These are phyloP conservation scores for Zaprionus taronus DNA, from an alignment of 1,140 invertebrate species.

Conservation along the genomic window DNA sequence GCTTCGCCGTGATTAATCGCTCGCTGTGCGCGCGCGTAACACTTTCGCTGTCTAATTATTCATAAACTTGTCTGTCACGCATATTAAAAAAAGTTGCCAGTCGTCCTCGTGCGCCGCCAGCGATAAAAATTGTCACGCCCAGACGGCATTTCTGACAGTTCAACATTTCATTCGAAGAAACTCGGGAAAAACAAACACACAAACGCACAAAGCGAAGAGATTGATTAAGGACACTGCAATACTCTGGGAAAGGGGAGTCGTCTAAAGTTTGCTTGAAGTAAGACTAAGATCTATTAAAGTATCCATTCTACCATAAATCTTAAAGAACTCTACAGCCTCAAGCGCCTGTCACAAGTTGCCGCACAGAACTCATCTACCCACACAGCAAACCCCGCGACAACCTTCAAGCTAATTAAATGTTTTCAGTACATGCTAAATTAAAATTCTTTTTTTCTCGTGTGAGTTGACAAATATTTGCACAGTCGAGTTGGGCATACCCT, in stretches of 20 bases:
- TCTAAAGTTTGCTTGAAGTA: not conserved
- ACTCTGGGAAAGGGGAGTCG: not conserved
- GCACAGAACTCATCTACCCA: conserved; percentile 10
- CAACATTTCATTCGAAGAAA: conserved; percentile 59
- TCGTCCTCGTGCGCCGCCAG: not conserved
- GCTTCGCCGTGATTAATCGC: conserved; percentile 66
- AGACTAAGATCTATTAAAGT: not conserved
- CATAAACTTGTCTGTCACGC: conserved; percentile 69
- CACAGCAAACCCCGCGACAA: not conserved
- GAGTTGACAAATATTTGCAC: conserved; percentile 27
- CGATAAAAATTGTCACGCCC: conserved; percentile 56
- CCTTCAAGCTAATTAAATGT: conserved; percentile 57
- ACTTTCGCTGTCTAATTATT: conserved; percentile 68
- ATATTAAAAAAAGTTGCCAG: conserved; percentile 71
- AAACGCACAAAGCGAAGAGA: conserved; percentile 7
- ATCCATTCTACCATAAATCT: not conserved
- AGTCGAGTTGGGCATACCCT: conserved; percentile 12
- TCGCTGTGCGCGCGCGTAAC: conserved; percentile 21
- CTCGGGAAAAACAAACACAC: not conserved
- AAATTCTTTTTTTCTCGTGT: conserved; percentile 26
- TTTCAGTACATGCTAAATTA: conserved; percentile 38
- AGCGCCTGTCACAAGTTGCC: not conserved
- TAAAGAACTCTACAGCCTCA: not conserved
- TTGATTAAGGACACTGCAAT: not conserved
- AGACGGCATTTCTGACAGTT: conserved; percentile 53